These are phyloP conservation scores for Rhagophthalmus giganteus DNA, from an alignment of 2,888 invertebrate species.

Conservation along the genomic window DNA sequence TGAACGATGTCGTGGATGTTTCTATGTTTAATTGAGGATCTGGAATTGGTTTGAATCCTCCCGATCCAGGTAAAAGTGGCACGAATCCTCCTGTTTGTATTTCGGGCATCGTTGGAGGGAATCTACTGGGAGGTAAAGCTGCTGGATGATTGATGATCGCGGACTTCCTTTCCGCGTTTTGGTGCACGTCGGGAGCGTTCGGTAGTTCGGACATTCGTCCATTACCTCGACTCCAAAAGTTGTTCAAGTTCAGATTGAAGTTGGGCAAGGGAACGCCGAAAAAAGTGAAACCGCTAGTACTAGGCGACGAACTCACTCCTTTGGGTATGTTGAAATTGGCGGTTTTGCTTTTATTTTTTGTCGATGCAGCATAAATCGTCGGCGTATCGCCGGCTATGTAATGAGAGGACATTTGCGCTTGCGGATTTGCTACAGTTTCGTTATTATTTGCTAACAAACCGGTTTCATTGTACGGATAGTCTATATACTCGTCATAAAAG, in stretches of 20 bases:
- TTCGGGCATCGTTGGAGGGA: slow-evolving; percentile 61
- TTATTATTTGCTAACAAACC: slow-evolving; percentile 35
- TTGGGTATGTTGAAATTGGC: slow-evolving; percentile 44
- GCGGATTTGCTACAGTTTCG: slow-evolving; percentile 20
- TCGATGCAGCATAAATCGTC: slow-evolving; percentile 61
- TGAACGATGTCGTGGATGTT: too few species aligned
- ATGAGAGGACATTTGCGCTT: slow-evolving; percentile 50
- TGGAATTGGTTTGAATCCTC: slow-evolving; percentile 73
- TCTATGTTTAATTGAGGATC: slow-evolving; percentile 49
- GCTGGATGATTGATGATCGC: slow-evolving; percentile 47
- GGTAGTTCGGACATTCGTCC: slow-evolving; percentile 50
- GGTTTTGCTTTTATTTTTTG: slow-evolving; percentile 45
- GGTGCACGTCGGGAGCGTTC: slow-evolving; percentile 32
- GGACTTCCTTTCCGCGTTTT: slow-evolving; percentile 43
- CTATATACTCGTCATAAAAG: slow-evolving; percentile 81
- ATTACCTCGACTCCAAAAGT: slow-evolving; percentile 57
- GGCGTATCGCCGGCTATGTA: slow-evolving; percentile 63
- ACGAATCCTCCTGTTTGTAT: slow-evolving; percentile 77
- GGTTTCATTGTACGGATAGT: slow-evolving; percentile 71
- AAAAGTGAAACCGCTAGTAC: slow-evolving; percentile 73
- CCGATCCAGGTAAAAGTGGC: slow-evolving; percentile 72
- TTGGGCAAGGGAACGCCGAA: slow-evolving; percentile 82
- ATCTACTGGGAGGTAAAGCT: slow-evolving; percentile 48
- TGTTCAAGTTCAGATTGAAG: slow-evolving; percentile 71
- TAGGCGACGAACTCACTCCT: slow-evolving; percentile 55